Evolutionary conservation across 2,888 invertebrate species (phyloP), one percentile per base, ranked within the genome.

Genomic region (Watsonalla cultraria): DNA sequence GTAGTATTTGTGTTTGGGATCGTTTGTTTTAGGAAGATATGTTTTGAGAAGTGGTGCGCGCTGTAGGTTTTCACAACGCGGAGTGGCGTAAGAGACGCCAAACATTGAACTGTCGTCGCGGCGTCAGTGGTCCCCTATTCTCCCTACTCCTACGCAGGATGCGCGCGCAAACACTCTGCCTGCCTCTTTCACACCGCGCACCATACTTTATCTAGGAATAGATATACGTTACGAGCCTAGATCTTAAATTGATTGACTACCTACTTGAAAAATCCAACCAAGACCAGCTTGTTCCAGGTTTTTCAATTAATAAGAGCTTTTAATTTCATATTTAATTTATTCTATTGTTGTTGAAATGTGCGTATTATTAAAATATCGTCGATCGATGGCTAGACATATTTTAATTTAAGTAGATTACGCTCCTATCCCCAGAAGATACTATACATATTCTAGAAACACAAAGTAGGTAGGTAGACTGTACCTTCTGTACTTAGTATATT

Each of bases 111-210:
- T 72, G 70, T 66, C 64, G 59, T 11, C 42, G 42, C 45, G 59
- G 65, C 61, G 64, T 61, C 62, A 15, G 37, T 47, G 51, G 49
- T 60, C 65, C 61, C 62, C 67, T 68, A 70, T 65, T 68, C 72
- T 68, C 60, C 72, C 56, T 56, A 56, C 59, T 69, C 74, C 73
- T 56, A 72, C 70, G 75, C 75, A 74, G 73, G 70, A 76, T 69
- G 69, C 69, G 64, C 65, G 63, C 58, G 65, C 65, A 62, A 54
- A 57, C 37, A 13, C 35, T 9, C 48, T 13, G 48, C 8, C 37
- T 35, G 14, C 35, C 7, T 48, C n/a, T 33, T n/a, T 14, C 48
- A 14, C 48, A 47, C 35, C 47, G 34, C n/a, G 35, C 46, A 45
- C 9, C 7, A 6, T 13, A 6, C 11, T 9, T 11, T 45, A 8